Conservation (phyloP, 1,140 invertebrate species). For the Asobara japonica region DNA sequence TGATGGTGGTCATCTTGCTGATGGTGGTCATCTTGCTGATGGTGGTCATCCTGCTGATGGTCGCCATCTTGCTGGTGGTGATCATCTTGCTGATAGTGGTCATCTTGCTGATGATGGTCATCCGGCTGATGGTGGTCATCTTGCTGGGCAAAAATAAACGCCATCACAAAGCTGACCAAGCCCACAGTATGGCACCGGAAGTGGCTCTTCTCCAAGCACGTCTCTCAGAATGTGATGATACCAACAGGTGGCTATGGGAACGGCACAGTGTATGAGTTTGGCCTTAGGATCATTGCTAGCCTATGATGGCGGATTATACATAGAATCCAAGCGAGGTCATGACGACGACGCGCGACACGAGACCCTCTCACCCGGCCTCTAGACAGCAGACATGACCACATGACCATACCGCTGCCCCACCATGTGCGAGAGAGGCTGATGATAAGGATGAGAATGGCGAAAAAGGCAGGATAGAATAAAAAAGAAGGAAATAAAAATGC, state of each 20-base stretch:
- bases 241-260: slow-evolving; percentile 34
- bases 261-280: background rate
- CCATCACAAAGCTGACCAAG: too few relatives aligned
- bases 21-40: too few relatives aligned
- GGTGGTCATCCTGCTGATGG: too few relatives aligned
- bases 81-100: too few relatives aligned
- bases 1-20: too few relatives aligned
- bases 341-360: slow-evolving; percentile 36
- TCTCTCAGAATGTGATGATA: slow-evolving; percentile 5
- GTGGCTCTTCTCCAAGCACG: background rate
- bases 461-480: background rate
- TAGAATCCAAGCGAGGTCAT: slow-evolving; percentile 29
- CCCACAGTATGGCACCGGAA: slow-evolving; percentile 22
- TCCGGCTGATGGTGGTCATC: too few relatives aligned
- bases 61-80: too few relatives aligned
- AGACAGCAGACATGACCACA: slow-evolving; percentile 41
- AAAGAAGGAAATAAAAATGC: background rate
- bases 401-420: slow-evolving; percentile 24
- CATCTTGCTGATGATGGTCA: too few relatives aligned
- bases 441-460: background rate
- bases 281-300: too few relatives aligned
- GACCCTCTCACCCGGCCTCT: slow-evolving; percentile 39
- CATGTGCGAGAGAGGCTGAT: background rate
- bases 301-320: background rate
- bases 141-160: too few relatives aligned